Conservation (phyloP, 30 jellyfish, hydroid and myxozoan species). For the Morbakka virulenta region DNA sequence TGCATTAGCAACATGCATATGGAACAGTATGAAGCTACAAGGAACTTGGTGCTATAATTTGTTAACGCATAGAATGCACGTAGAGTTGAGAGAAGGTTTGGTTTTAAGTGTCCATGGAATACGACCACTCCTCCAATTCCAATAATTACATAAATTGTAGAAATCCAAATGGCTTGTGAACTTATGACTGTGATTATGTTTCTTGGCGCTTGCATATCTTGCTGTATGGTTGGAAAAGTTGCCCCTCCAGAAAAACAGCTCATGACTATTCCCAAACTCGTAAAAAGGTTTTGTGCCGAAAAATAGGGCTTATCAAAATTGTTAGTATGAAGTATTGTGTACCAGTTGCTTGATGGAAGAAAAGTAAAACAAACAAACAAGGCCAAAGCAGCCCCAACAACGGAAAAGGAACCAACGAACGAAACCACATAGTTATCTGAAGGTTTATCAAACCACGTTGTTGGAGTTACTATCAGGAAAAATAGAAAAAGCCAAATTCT, state of each 20-base stretch:
- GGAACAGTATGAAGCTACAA: not conserved
- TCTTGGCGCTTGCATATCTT: not conserved
- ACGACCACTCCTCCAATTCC: not conserved
- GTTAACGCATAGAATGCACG: not conserved
- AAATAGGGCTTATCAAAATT: too few relatives aligned
- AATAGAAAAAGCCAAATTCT: not conserved
- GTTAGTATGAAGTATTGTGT: not conserved
- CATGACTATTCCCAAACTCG: not conserved
- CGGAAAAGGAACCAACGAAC: not conserved
- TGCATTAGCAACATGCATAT: not conserved
- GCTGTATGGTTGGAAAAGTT: not conserved
- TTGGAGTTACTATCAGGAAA: not conserved
- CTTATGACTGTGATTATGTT: not conserved
- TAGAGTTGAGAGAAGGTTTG: not conserved
- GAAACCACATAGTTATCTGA: not conserved
- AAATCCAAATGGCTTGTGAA: not conserved
- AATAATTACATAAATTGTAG: not conserved
- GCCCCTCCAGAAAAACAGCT: not conserved
- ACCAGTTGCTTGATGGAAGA: not conserved
- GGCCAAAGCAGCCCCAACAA: not conserved
- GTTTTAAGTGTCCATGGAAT: not conserved
- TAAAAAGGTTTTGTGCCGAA: not conserved
- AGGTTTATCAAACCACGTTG: not conserved
- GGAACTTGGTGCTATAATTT: too few relatives aligned
- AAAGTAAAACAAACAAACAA: not conserved